Base-by-base conservation (phyloP, 2,888 invertebrate species). In the Cephus rjabovi region DNA sequence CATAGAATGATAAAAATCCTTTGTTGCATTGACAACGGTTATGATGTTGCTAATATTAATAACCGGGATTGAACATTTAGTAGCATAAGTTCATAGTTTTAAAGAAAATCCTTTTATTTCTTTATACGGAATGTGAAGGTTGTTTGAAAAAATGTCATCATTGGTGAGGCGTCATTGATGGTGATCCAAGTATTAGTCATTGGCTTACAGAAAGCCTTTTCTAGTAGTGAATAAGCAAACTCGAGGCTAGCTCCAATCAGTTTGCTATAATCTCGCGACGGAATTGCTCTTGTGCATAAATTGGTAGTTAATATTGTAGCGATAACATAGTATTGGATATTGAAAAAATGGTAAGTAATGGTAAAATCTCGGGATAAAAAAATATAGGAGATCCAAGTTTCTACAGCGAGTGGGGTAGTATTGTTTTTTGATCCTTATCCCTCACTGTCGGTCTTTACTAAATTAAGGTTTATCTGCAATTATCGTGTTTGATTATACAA, bases 231-330 rank as follows among this genome's bases (percentile, higher is more conserved):
- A 81, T 73, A 68, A 70, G 23, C 77, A 73, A 79, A 77, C 81
- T 76, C 84, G 85, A 87, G 86, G 85, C 83, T 74, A 84, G 79
- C 83, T 77, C 78, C 83, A 56, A 83, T 83, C 79, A 87, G 83
- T 84, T 74, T 73, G 76, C 9, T 56, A 56, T 23, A 23, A 56
- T 56, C 56, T 23, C 56, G 23, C 23, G 56, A 56, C 56, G 23
- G 9, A 23, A 56, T 56, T 56, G 23, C 1, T 56, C 23, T 56
- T 23, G 23, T 6, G 9, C 23, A 9, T 56, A 23, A 23, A 23
- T 2, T 56, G 23, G 0, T 6, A 56, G 56, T 23, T 56, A 56
- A 23, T 23, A 15, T 56, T 9, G 56, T 40, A 56, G 23, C 15
- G 1, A 56, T 56, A 56, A 56, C 6, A 40, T 40, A 40, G 40